A percentile compares a stretch with the other conserved stretches of the same genome.
These are phyloP conservation scores for Leucania comma DNA, from an alignment of 2,888 invertebrate genomes.

Conservation along the genomic window DNA sequence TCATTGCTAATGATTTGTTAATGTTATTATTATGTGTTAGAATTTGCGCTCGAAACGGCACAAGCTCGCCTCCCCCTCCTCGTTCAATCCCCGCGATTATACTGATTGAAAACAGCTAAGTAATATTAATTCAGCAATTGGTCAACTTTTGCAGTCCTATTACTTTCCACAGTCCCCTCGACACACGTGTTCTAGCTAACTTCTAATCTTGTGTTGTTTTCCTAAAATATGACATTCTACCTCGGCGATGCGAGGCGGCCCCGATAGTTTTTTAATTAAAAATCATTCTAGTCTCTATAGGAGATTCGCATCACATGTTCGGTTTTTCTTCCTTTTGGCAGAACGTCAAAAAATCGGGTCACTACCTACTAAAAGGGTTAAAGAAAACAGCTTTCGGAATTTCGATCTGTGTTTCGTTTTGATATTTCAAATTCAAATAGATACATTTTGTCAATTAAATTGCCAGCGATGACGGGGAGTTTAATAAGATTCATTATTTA, in stretches of 20 bases:
- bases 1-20: slow-evolving; percentile 72
- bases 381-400: slow-evolving; percentile 19
- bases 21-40: slow-evolving; percentile 57
- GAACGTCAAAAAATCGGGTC: slow-evolving; percentile 34
- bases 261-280: slow-evolving; percentile 61
- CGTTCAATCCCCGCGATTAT: neutral
- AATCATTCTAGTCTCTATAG: slow-evolving; percentile 43
- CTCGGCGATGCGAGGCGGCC: slow-evolving; percentile 1
- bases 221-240: slow-evolving; percentile 46
- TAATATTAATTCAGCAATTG: slow-evolving; percentile 5
- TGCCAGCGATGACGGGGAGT: neutral
- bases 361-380: slow-evolving; percentile 27
- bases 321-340: slow-evolving; percentile 48
- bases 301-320: slow-evolving; percentile 34
- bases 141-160: slow-evolving; percentile 12
- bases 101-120: slow-evolving; percentile 35
- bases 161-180: neutral
- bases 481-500: slow-evolving; percentile 38
- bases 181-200: slow-evolving; percentile 36
- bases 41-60: slow-evolving; percentile 36
- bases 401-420: slow-evolving; percentile 16
- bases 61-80: slow-evolving; percentile 14
- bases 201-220: slow-evolving; percentile 43
- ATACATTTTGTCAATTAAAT: slow-evolving; percentile 26
- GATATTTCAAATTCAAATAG: slow-evolving; percentile 38